A percentile compares a stretch with the other conserved stretches of the same genome.
Evolutionary conservation across 2,888 invertebrate genomes (phyloP).

Genomic region (Andrena praecox): DNA sequence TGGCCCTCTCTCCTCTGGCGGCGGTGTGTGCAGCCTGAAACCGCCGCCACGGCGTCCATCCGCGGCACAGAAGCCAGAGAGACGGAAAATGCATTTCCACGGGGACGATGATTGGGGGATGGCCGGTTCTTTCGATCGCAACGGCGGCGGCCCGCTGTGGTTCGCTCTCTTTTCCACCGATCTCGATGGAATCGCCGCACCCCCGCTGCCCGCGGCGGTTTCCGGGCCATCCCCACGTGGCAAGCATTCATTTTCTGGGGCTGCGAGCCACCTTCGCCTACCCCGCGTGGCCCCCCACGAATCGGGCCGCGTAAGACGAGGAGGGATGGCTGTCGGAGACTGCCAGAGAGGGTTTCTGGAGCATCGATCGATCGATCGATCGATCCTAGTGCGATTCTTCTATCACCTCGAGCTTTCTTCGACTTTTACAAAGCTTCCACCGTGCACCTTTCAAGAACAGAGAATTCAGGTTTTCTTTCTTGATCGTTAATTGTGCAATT

Average conservation of each 20-base stretch:
- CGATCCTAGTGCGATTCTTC: background rate
- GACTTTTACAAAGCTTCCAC: too few relatives aligned
- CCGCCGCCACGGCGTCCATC: constrained; percentile 69
- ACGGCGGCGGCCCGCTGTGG: constrained; percentile 56
- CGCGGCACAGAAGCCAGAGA: constrained; percentile 66
- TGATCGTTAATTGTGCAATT: constrained; percentile 2
- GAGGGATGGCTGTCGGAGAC: too few relatives aligned
- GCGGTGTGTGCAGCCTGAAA: constrained; percentile 56
- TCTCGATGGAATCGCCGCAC: constrained; percentile 43
- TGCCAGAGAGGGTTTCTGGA: background rate
- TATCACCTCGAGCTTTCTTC: background rate
- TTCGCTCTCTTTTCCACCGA: constrained; percentile 57
- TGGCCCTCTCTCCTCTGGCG: constrained; percentile 59
- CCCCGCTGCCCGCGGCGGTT: constrained; percentile 27
- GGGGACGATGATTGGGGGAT: constrained; percentile 59
- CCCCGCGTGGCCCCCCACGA: background rate
- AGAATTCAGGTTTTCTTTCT: background rate
- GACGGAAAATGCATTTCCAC: constrained; percentile 73
- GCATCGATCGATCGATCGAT: background rate
- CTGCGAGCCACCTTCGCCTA: background rate
- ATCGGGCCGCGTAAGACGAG: background rate
- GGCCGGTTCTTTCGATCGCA: constrained; percentile 73
- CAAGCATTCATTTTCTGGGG: constrained; percentile 24
- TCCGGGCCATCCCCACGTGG: constrained; percentile 13
- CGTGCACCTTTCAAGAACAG: too few relatives aligned